Percentiles rank a stretch among this genome's conserved stretches.
Evolutionary conservation across 2,113 vertebrate species (phyloP).

Genomic region (Bos taurus): DNA sequence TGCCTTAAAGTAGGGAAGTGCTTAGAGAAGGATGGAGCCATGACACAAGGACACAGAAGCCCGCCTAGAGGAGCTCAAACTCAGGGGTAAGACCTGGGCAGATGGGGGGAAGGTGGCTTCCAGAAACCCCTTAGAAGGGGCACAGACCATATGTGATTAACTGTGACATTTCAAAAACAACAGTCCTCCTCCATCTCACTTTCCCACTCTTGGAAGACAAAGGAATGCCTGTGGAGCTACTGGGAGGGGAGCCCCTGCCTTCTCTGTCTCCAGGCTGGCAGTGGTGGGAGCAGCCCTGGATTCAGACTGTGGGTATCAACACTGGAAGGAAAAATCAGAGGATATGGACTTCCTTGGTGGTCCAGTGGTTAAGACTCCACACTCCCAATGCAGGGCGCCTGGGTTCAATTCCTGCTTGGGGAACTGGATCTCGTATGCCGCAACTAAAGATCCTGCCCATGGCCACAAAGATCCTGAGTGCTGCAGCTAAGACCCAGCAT

Average conservation of each 20-base stretch:
- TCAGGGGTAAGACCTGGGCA: not conserved
- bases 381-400: not conserved
- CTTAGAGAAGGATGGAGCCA: not conserved
- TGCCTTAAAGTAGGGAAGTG: not conserved
- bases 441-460: not conserved
- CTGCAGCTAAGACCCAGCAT: not conserved
- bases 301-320: not conserved
- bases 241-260: not conserved
- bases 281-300: not conserved
- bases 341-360: not conserved
- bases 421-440: not conserved
- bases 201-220: not conserved
- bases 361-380: not conserved
- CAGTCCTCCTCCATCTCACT: not conserved
- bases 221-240: not conserved
- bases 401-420: accelerated
- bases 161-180: not conserved
- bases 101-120: not conserved
- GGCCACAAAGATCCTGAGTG: not conserved
- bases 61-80: not conserved
- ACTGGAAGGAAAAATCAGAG: not conserved
- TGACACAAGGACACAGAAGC: not conserved
- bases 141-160: not conserved
- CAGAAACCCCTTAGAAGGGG: not conserved
- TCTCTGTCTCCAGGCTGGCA: not conserved